phyloP scores from a whole-genome alignment of 1,140 invertebrate genomes.

The Pantala flavescens region DNA sequence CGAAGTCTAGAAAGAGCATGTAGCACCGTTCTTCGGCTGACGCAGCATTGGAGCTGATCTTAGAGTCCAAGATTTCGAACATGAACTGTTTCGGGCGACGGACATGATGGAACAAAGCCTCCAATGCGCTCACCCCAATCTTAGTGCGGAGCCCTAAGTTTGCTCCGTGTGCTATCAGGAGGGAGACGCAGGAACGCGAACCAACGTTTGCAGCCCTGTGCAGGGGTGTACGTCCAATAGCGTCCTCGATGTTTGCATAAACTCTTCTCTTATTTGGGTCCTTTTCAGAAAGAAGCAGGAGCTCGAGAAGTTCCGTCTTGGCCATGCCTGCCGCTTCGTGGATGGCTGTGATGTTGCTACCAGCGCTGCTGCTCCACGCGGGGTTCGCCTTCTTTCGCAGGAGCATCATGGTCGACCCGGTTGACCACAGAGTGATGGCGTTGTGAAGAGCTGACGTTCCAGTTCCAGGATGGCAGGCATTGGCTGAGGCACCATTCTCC shows the following conservation, averaged over 20 bases:
- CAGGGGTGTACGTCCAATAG: conserved; percentile 27
- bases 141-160: conserved; percentile 29
- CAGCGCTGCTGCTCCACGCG: conserved; percentile 34
- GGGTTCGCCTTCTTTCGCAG: conserved; percentile 36
- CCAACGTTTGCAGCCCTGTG: conserved; percentile 29
- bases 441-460: conserved; percentile 37
- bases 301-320: conserved; percentile 25
- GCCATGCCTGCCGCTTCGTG: conserved; percentile 34
- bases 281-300: conserved; percentile 11
- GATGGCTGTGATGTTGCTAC: conserved; percentile 32
- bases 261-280: background rate
- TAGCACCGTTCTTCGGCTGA: conserved; percentile 20
- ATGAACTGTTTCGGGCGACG: conserved; percentile 25
- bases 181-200: conserved; percentile 26
- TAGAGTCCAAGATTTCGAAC: conserved; percentile 22
- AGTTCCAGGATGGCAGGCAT: conserved; percentile 25
- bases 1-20: conserved; percentile 28
- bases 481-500: conserved; percentile 25
- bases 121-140: conserved; percentile 24
- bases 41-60: conserved; percentile 17
- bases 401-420: conserved; percentile 33
- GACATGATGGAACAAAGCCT: conserved; percentile 25
- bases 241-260: conserved; percentile 1
- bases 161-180: conserved; percentile 29
- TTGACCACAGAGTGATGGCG: conserved; percentile 35